phyloP scores from a whole-genome alignment of 92 coral and sea anemone species.

The Chrysogorgia sp. region DNA sequence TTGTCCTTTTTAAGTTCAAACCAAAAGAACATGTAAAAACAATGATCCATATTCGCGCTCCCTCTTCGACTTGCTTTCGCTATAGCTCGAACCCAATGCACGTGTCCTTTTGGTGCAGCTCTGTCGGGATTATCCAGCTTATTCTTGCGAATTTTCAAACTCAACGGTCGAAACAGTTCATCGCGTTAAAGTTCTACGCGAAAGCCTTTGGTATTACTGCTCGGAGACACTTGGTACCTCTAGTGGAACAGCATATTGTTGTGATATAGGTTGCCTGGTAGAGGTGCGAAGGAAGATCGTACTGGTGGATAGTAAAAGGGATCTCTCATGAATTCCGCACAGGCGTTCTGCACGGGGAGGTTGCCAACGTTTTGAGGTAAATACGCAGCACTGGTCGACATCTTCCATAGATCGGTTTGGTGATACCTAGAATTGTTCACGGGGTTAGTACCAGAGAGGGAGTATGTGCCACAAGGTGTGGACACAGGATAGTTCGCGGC shows the following conservation, averaged over 20 bases:
- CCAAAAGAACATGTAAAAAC: background rate
- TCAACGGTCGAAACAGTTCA: background rate
- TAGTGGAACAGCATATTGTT: slow-evolving; percentile 41
- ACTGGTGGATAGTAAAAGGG: slow-evolving; percentile 30
- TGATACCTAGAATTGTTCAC: slow-evolving; percentile 8
- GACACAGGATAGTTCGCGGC: slow-evolving; percentile 19
- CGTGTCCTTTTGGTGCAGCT: too few relatives aligned
- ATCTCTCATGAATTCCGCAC: slow-evolving; percentile 33
- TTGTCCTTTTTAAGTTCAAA: background rate
- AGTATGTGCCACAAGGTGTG: slow-evolving; percentile 34
- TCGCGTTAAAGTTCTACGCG: background rate
- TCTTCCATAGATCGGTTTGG: slow-evolving; percentile 44
- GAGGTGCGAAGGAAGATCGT: slow-evolving; percentile 34
- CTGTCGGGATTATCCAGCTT: too few relatives aligned
- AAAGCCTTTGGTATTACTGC: background rate
- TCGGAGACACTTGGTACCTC: background rate
- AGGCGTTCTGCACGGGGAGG: slow-evolving; percentile 20
- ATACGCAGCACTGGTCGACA: slow-evolving; percentile 18
- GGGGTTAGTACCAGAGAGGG: background rate
- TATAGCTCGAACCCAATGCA: too few relatives aligned
- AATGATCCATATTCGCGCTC: background rate
- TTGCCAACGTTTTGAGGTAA: slow-evolving; percentile 26
- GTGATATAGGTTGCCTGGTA: slow-evolving; percentile 17
- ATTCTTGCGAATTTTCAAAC: background rate
- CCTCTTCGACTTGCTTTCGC: background rate